phyloP scores from a whole-genome alignment of 2,113 vertebrate species.

The Lophius piscatorius region DNA sequence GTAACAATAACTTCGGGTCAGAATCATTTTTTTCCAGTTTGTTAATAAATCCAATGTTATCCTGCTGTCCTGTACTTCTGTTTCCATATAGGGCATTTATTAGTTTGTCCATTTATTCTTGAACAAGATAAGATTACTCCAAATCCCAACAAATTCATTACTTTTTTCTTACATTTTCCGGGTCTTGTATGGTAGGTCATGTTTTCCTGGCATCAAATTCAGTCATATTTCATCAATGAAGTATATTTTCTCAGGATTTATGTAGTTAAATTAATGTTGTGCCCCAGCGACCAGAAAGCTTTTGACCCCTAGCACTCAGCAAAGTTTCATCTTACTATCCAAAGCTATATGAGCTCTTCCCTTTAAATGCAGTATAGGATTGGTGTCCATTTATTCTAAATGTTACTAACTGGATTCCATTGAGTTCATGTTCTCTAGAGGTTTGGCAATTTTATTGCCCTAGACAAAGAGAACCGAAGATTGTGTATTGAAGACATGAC shows the following conservation, averaged over 20 bases:
- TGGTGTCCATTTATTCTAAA: conserved; percentile 45
- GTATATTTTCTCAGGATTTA: conserved; percentile 12
- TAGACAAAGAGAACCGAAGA: conserved; percentile 23
- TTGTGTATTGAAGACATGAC: conserved; percentile 22
- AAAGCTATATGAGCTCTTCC: conserved; percentile 11
- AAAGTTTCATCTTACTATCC: conserved; percentile 59
- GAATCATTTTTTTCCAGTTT: no score
- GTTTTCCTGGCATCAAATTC: conserved; percentile 33
- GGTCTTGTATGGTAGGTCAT: conserved; percentile 26
- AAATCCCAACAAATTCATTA: conserved; percentile 46
- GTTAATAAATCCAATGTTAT: conserved; percentile 41
- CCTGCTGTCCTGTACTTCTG: not conserved
- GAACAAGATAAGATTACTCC: conserved; percentile 45
- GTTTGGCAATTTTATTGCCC: conserved; percentile 42
- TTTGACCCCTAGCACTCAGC: conserved; percentile 36
- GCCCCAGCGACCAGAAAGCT: conserved; percentile 19
- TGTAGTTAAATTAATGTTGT: conserved; percentile 46
- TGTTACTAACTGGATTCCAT: conserved; percentile 33
- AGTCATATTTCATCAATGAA: conserved; percentile 51
- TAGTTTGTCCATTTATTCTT: conserved; percentile 38
- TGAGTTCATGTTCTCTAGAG: conserved; percentile 26
- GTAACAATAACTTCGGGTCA: no score
- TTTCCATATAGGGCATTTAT: conserved; percentile 25
- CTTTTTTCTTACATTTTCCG: conserved; percentile 36
- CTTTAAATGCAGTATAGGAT: conserved; percentile 48